Conservation (phyloP, 2,888 invertebrate species). For the Philereme vetulata region DNA sequence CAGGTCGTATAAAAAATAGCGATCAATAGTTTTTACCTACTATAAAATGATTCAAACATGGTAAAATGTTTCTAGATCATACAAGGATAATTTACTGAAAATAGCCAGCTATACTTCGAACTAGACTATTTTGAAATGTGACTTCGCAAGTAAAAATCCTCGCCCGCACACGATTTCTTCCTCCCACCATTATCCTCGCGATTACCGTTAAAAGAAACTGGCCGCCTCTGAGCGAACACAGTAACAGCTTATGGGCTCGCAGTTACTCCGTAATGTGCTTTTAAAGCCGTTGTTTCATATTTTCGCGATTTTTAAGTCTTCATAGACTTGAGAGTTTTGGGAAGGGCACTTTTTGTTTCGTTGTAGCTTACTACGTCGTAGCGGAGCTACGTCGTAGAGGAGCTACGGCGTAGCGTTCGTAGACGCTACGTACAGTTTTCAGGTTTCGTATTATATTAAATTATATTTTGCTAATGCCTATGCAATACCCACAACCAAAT, state of each 20-base stretch:
- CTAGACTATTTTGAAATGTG: slow-evolving; percentile 13
- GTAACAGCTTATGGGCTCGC: slow-evolving; percentile 40
- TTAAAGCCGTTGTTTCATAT: slow-evolving; percentile 41
- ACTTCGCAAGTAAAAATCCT: slow-evolving; percentile 24
- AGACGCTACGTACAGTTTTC: too few relatives aligned
- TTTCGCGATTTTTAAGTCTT: slow-evolving; percentile 38
- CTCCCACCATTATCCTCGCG: slow-evolving; percentile 36
- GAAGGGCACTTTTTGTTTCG: slow-evolving; percentile 1
- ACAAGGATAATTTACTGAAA: too few relatives aligned
- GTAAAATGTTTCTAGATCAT: too few relatives aligned
- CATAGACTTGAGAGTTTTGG: slow-evolving; percentile 18
- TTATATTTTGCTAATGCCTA: too few relatives aligned
- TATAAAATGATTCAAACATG: too few relatives aligned
- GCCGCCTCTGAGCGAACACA: slow-evolving; percentile 48
- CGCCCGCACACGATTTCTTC: slow-evolving; percentile 14
- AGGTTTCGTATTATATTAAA: too few relatives aligned
- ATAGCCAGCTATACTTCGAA: neutral
- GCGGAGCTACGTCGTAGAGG: slow-evolving; percentile 19
- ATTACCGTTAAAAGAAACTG: slow-evolving; percentile 65
- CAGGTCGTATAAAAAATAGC: too few relatives aligned
- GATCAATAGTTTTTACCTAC: too few relatives aligned
- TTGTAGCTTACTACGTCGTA: slow-evolving; percentile 21
- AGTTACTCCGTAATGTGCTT: slow-evolving; percentile 38
- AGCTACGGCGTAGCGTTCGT: slow-evolving; percentile 13
- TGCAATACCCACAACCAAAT: neutral